Percentiles rank a stretch among this genome's conserved stretches.
Evolutionary conservation across 2,888 invertebrate genomes (phyloP).

Genomic region (Lysandra coridon): DNA sequence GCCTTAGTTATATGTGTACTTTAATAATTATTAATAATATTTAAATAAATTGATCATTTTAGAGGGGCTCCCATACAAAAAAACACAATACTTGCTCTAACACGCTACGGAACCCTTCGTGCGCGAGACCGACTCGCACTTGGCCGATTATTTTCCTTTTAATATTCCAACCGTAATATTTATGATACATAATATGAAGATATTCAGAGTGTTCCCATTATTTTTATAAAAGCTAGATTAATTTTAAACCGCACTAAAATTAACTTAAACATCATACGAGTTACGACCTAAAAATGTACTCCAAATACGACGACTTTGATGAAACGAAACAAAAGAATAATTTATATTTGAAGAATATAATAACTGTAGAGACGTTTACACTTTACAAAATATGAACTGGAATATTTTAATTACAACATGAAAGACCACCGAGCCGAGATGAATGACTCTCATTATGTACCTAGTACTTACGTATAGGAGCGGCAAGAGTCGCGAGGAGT

Average conservation of each 20-base stretch:
- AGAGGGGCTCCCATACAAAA: too few species aligned
- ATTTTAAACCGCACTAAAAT: background rate
- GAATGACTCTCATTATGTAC: background rate
- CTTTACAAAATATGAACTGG: background rate
- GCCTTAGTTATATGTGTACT: too few species aligned
- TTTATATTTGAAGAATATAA: background rate
- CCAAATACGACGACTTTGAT: background rate
- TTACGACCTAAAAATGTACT: background rate
- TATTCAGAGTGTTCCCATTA: too few species aligned
- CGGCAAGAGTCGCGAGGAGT: slow-evolving; percentile 6
- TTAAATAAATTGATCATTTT: too few species aligned
- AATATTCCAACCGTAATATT: too few species aligned
- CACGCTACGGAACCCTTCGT: too few species aligned
- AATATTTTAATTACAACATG: slow-evolving; percentile 18
- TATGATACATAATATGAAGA: too few species aligned
- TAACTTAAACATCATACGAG: background rate
- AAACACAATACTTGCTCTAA: too few species aligned
- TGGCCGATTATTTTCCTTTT: too few species aligned
- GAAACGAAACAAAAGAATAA: slow-evolving; percentile 4
- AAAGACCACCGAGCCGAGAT: slow-evolving; percentile 8
- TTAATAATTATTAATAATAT: too few species aligned
- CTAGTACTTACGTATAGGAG: background rate
- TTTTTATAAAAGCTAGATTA: background rate
- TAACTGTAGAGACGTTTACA: background rate
- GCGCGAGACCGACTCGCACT: too few species aligned